Base-by-base conservation (phyloP, 2,888 invertebrate species). In the Itoplectis maculator region DNA sequence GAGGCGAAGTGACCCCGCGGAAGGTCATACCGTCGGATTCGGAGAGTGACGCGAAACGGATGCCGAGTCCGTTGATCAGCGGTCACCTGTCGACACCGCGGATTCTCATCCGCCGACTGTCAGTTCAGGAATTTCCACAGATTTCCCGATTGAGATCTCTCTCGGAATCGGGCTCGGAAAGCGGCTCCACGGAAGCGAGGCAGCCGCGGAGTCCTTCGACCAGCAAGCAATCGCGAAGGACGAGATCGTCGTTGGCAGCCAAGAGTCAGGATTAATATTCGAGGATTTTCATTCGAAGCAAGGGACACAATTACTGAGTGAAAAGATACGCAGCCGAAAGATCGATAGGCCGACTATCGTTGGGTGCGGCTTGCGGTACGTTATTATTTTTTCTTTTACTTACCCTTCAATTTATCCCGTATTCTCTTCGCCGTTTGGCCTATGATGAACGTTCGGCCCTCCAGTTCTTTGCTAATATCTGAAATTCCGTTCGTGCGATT, bases 401-500 rank as follows among this genome's bases (percentile, higher is more conserved):
- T 88, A 93, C 92, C 94, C 86, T 94, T 94, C 88, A 95, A 93
- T 87, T 94, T 95, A 69, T 93, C 94, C 88, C 94, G 93, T 83
- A 94, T 92, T 89, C 94, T 93, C 81, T 93, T 92, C 7, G 94
- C 94, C 2, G 93, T 92, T 70, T 93, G 94, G 87, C 94, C 93
- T 82, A 95, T 94, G 56, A 93, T 93, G 84, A 94, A 94, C 86
- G 94, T 94, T 85, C 94, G 93, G 40, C 92, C 92, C 84, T 96
- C 95, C 90, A 95, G 90, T 90, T 95, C 95, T 84, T 94, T 94
- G 92, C 95, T 95, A 88, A 95, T 92, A 74, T 94, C 95, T 95
- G 91, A 72, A 93, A 92, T 51, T 51, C 15, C 0, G n/a, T 42
- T 7, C 35, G 15, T 42, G 13, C 13, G 3, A 49, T 65, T 73